phyloP scores from a whole-genome alignment of 2,113 vertebrate species.

The Prionailurus viverrinus region DNA sequence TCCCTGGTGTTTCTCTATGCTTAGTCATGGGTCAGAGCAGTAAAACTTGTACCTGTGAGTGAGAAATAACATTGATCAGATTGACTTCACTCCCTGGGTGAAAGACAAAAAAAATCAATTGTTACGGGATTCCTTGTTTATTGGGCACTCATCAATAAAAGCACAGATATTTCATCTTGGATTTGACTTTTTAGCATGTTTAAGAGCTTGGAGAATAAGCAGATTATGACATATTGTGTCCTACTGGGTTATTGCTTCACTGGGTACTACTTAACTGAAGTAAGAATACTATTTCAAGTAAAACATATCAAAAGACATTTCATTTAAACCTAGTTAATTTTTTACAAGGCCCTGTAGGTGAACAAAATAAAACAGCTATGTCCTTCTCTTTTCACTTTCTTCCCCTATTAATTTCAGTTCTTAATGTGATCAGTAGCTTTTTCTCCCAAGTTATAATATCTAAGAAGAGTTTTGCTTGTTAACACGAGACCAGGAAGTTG shows the following conservation, averaged over 20 bases:
- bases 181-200: conserved; percentile 47
- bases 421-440: conserved; percentile 48
- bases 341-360: conserved; percentile 45
- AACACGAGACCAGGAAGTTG: not conserved
- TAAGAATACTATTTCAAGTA: conserved; percentile 49
- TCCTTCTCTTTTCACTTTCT: not conserved
- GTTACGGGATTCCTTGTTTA: conserved; percentile 77
- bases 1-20: conserved; percentile 73
- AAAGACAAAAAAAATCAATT: conserved; percentile 88
- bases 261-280: conserved; percentile 22
- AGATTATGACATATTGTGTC: conserved; percentile 30
- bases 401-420: conserved; percentile 44
- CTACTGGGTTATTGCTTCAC: conserved; percentile 56
- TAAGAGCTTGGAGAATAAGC: conserved; percentile 2
- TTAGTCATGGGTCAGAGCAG: conserved; percentile 72
- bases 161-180: conserved; percentile 74
- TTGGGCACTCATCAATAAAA: conserved; percentile 71
- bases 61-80: conserved; percentile 87
- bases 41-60: conserved; percentile 68
- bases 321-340: conserved; percentile 61
- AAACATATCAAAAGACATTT: conserved; percentile 69
- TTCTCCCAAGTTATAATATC: not conserved
- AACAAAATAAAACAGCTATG: conserved; percentile 23
- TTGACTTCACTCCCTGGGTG: conserved; percentile 84
- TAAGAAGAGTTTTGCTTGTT: not conserved